These are phyloP conservation scores for Fabriciana adippe DNA, from an alignment of 2,888 invertebrate species.

Conservation along the genomic window DNA sequence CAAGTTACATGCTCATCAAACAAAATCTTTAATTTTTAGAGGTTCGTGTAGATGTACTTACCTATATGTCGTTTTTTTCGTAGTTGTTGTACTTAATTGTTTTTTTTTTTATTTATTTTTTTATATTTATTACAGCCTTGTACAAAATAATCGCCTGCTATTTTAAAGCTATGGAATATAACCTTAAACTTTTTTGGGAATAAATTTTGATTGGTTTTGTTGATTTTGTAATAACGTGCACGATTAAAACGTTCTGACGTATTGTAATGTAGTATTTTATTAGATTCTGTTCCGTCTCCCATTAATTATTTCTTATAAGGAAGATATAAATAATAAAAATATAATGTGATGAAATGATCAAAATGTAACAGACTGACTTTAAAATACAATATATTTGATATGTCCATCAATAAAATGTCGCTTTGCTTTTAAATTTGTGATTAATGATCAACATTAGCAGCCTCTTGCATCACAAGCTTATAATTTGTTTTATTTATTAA, in stretches of 20 bases:
- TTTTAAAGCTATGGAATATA: conserved; percentile 3
- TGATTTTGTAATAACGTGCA: conserved; percentile 5
- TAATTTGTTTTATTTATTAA: too few relatives aligned
- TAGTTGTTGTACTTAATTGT: conserved; percentile 1
- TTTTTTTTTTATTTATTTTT: background rate
- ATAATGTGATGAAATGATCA: background rate
- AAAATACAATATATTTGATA: background rate
- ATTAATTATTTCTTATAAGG: conserved; percentile 4
- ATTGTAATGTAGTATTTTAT: background rate
- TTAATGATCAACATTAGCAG: conserved; percentile 7
- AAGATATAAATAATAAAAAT: background rate
- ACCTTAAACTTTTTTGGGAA: conserved; percentile 16
- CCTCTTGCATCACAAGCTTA: too few relatives aligned
- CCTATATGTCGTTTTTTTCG: background rate
- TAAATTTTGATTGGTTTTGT: conserved; percentile 8
- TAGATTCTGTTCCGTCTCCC: background rate
- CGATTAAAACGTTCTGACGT: background rate
- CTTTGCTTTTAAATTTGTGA: background rate
- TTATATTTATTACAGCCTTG: background rate
- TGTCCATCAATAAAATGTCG: background rate
- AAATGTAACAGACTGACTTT: background rate
- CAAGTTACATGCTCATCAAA: background rate
- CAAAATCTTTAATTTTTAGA: background rate
- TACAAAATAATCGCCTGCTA: background rate
- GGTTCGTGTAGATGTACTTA: background rate